Evolutionary conservation across 2,113 vertebrate genomes (phyloP).

Genomic region (Tetraodon nigroviridis): DNA sequence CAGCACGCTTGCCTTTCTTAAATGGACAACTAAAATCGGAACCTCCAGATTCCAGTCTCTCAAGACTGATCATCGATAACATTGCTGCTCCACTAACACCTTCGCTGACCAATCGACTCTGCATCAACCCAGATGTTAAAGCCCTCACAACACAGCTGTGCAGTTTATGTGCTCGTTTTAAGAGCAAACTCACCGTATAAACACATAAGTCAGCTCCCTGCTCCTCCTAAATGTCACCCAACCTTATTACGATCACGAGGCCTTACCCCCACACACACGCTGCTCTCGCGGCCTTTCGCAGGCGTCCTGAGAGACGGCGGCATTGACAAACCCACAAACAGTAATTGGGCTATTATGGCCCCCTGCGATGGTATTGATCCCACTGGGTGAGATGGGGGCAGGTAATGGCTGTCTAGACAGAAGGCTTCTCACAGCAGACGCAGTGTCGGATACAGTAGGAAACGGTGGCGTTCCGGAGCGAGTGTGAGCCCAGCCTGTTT

Average conservation of each 20-base stretch:
- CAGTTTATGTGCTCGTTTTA: background rate
- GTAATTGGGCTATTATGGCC: constrained; percentile 74
- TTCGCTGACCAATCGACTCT: too few species aligned
- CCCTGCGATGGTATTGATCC: constrained; percentile 67
- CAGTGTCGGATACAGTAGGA: constrained; percentile 48
- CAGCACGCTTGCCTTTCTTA: too few species aligned
- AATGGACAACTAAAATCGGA: too few species aligned
- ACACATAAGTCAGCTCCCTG: constrained; percentile 13
- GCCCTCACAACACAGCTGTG: too few species aligned
- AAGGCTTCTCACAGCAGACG: constrained; percentile 53
- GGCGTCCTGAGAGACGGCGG: constrained; percentile 60
- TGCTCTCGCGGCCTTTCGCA: constrained; percentile 55
- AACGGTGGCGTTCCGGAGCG: constrained; percentile 42
- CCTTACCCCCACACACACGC: constrained; percentile 25
- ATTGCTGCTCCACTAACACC: too few species aligned
- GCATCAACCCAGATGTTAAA: too few species aligned
- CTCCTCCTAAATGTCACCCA: constrained; percentile 52
- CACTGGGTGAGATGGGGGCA: constrained; percentile 61
- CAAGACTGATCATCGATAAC: too few species aligned
- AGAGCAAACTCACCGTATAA: constrained; percentile 2
- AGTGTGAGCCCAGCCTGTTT: constrained; percentile 6
- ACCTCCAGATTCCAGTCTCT: too few species aligned
- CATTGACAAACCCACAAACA: constrained; percentile 73
- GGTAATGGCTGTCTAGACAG: constrained; percentile 69
- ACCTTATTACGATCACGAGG: constrained; percentile 42